Evolutionary conservation across 2,113 vertebrate species (phyloP).

Genomic region (Puffinus mauretanicus): DNA sequence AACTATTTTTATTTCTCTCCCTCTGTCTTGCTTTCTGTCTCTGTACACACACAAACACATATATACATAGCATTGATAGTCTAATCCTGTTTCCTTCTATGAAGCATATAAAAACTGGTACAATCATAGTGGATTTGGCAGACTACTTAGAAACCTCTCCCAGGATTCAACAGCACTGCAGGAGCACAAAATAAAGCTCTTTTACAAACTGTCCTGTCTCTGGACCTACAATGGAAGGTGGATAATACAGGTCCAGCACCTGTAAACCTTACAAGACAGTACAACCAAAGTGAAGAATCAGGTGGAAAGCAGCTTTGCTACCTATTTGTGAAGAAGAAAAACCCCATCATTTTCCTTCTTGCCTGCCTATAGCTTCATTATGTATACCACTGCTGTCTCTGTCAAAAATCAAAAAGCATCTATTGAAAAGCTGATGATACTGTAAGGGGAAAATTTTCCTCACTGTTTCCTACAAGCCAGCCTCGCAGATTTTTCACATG

Average conservation of each 20-base stretch:
- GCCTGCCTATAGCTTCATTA: neutral
- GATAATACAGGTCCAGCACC: neutral
- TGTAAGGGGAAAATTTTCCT: neutral
- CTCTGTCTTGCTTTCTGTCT: neutral
- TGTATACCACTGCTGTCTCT: neutral
- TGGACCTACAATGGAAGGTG: neutral
- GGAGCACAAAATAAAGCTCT: neutral
- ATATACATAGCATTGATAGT: neutral
- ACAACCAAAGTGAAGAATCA: neutral
- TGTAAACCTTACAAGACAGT: neutral
- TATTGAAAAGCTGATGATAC: neutral
- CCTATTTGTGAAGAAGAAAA: neutral
- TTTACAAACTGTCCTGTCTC: neutral
- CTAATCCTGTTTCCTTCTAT: neutral
- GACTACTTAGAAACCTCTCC: neutral
- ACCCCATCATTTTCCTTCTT: neutral
- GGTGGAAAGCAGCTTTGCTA: neutral
- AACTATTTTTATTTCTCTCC: neutral
- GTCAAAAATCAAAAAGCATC: neutral
- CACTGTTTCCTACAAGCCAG: neutral
- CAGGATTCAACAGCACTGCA: neutral
- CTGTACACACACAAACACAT: accelerated
- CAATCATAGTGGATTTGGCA: neutral
- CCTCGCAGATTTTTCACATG: neutral
- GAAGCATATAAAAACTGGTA: neutral